Conservation (phyloP, 2,888 invertebrate genomes). For the Tetrapedia diversipes region DNA sequence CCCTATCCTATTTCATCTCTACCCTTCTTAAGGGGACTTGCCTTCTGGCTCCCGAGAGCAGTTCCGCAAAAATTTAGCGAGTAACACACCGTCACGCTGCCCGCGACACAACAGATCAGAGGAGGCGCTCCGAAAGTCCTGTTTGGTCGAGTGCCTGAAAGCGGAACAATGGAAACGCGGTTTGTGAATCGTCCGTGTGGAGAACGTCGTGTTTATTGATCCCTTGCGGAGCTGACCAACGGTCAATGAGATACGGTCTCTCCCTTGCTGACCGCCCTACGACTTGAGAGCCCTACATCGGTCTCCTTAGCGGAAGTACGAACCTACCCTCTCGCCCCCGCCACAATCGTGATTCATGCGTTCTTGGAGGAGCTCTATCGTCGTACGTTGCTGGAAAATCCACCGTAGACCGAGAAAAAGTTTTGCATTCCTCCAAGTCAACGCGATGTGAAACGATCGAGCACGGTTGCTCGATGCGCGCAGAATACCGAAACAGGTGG, state of each 20-base stretch:
- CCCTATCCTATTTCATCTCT: too few species aligned
- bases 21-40: too few species aligned
- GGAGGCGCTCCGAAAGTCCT: background rate
- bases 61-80: too few species aligned
- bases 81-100: too few species aligned
- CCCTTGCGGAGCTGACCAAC: constrained; percentile 78
- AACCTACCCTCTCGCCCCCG: constrained; percentile 62
- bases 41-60: too few species aligned
- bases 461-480: background rate
- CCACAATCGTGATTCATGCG: constrained; percentile 72
- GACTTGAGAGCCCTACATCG: constrained; percentile 60
- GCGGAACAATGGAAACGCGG: constrained; percentile 32
- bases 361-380: constrained; percentile 9
- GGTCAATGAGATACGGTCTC: constrained; percentile 82
- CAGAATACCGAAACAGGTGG: background rate
- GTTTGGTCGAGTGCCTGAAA: background rate
- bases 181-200: constrained; percentile 50
- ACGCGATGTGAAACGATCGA: background rate
- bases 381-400: too few species aligned
- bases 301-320: constrained; percentile 74
- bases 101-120: background rate
- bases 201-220: constrained; percentile 73
- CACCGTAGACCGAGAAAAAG: background rate
- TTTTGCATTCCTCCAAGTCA: too few species aligned
- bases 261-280: constrained; percentile 70